Base-by-base conservation (phyloP, 2,113 vertebrate species). In the Acanthochromis polyacanthus region DNA sequence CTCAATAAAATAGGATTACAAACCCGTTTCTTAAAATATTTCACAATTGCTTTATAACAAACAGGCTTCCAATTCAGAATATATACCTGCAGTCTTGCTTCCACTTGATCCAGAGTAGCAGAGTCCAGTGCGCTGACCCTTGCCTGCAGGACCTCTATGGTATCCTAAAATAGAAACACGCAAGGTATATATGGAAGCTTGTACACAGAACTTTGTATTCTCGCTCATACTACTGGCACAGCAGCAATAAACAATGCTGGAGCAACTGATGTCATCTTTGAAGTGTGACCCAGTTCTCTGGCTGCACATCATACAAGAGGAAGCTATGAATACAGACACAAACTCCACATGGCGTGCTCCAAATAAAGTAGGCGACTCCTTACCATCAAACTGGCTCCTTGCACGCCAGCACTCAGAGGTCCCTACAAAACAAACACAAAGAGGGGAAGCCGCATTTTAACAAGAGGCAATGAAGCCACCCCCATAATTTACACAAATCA, bases 51-150 rank as follows among this genome's bases (percentile, higher is more conserved):
- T 9, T 36, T 36, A 8, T 8, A 36, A 36, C 32, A 36, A 12
- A 15, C 15, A 43, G 40, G 11, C 40, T 43, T 15, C 4, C 40
- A 43, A 15, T 14, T 43, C 40, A 43, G 40, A 43, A 43, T 15
- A 15, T 53, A n/a, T 91, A 98, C 97, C 97, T 98, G 97, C 83
- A 98, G 94, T 70, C 97, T 94, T 76, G 97, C 97, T 72, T 97
- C 97, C 85, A 98, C 96, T 89, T 98, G 97, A 90, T 99, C 97
- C 91, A 99, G 91, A 87, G 96, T 95, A 10, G 95, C 93, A 25
- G 96, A 90, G 16, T 99, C 97, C 90, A 99, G 92, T 19, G 96
- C 91, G 7, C 92, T 96, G 87, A 99, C 97, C 71, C 97, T 95
- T 10, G 96, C 96, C 87, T 99, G 97, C 75, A 98, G 88, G 23